Base-by-base conservation (phyloP, 2,888 invertebrate genomes). In the Brachylomia viminalis region DNA sequence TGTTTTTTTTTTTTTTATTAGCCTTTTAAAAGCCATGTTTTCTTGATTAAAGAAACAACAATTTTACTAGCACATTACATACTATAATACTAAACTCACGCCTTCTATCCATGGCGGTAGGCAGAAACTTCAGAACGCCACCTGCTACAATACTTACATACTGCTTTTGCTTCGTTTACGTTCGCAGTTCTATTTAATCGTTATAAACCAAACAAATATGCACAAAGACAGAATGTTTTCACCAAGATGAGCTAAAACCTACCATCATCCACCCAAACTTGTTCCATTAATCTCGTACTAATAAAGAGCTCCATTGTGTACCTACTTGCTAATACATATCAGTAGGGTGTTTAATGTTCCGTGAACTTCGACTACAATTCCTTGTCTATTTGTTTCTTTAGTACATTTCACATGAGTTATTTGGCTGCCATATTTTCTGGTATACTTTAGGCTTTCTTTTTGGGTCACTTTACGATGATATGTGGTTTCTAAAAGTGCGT, bases 291-390 rank as follows among this genome's bases (percentile, higher is more conserved):
- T 86, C 86, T 80, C 77, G 49, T 45, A 23, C 71, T 79, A 87
- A 87, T 86, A 87, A 82, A 86, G 82, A 80, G 76, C 64, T 71
- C 86, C 75, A 82, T 86, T 86, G 84, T 86, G 76, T 72, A 73
- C 4, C 5, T 38, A 38, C 68, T 85, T 59, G 66, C 70, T 82
- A 84, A 87, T 82, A 86, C 79, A 83, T 78, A 83, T 83, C 83
- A 74, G 77, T 77, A 69, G 84, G 84, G 77, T 82, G 82, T 64
- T 75, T 86, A 86, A 86, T 86, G 86, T 79, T 64, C 78, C 86
- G 78, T 87, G 64, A 77, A 86, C 79, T 68, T 54, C 42, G 67
- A 71, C 68, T 85, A 77, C 74, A 54, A 79, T 86, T 84, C 77
- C 65, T 71, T 65, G 83, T 85, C 71, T 83, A 70, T 86, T 81